Base-by-base conservation (phyloP, 2,797 vertebrate genomes). In the Neosilurus hyrtlii region DNA sequence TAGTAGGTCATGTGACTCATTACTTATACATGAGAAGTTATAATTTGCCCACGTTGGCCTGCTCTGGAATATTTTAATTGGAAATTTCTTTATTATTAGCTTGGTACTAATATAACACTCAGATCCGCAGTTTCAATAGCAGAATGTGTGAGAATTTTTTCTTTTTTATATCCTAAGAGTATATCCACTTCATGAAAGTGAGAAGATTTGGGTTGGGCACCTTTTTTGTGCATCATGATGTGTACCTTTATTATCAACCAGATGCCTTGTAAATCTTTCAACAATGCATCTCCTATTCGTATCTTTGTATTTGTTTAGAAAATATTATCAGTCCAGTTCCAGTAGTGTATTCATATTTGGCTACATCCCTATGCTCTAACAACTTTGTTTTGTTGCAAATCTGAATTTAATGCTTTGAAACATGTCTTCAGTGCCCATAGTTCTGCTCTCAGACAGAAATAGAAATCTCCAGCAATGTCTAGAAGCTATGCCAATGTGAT, bases 321-420 rank as follows among this genome's bases (percentile, higher is more conserved):
- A 16, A 59, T 4, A 1, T 59, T 22, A 75, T 75, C 54, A 22
- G 18, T 75, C 14, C 24, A 75, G 26, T 35, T 9, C 18, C 30
- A 57, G 20, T 37, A 12, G 8, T 37, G 54, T 35, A 35, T 35
- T 37, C 10, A 75, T 75, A 37, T 75, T 35, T 75, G 54, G 54
- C 57, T 74, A 57, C 72, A 74, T 12, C 30, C 2, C 16, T 11
- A 35, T 26, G 10, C 4, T 57, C 4, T 57, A 5, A 37, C n/a
- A 76, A 59, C 18, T 37, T 15, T 61, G 56, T 15, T 76, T 61
- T 76, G 56, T 37, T 76, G 73, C 30, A 61, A 76, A 76, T 22
- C 3, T 14, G 56, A 75, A 54, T 75, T 30, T 26, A n/a, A 71
- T 22, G 15, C 14, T 30, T 2, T 54, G 1, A 30, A 56, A 12